Base-by-base conservation (phyloP, 1,140 invertebrate genomes). In the Aphaenogaster ashmeadi region DNA sequence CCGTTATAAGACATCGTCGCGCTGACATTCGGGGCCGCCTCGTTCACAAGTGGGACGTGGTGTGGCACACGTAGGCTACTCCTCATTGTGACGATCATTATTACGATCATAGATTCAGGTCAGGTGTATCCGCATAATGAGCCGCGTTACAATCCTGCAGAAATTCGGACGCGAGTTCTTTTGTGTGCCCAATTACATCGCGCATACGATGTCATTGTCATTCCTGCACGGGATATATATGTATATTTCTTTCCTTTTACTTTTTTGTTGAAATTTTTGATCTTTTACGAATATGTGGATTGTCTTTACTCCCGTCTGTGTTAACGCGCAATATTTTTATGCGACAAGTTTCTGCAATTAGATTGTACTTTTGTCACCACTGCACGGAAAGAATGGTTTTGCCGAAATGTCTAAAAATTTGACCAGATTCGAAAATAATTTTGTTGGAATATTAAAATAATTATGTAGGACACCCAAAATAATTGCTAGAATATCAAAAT, bases 101-200 rank as follows among this genome's bases (percentile, higher is more conserved):
- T 89, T 87, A 83, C 64, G 83, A 91, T 90, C 81, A 71, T 78
- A 90, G 87, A 92, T 92, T 84, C 85, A 75, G 91, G 91, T 92
- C 90, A 92, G 88, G 79, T 89, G 90, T 88, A 88, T 66, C 91
- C 85, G 91, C 91, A 92, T 92, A 92, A 92, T 92, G 91, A 89
- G 88, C 54, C 89, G 58, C 27, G 74, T 69, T 62, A 90, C 79
- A 81, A 88, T 88, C 80, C 64, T 72, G 78, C 87, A 80, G 47
- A 75, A 72, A 86, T 86, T 85, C 47, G 67, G 52, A 64, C 47
- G 64, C 64, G 67, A 36, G 38, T 67, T 67, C 85, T 86, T 80
- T 69, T 52, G 38, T 69, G 7, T 52, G 60, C 50, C 60, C 50
- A 60, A 74, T 83, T 74, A 47, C 41, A 27, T 60, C 64, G 44